These are phyloP conservation scores for Octodon degus DNA, from an alignment of 2,113 vertebrate genomes.

Conservation along the genomic window DNA sequence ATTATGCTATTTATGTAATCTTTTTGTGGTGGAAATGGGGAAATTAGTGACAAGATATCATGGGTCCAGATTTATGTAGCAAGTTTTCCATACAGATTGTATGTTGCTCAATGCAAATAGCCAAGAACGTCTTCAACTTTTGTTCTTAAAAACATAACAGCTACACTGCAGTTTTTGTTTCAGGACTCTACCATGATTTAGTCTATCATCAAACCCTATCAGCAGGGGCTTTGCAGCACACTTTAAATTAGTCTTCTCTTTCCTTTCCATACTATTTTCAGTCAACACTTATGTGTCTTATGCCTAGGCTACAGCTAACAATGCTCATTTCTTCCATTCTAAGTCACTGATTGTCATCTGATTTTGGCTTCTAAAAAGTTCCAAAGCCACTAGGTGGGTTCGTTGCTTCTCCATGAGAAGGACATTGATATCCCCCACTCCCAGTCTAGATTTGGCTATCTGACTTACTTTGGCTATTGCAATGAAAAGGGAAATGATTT, in stretches of 20 bases:
- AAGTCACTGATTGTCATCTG: not conserved
- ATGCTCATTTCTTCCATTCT: not conserved
- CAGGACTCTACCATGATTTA: not conserved
- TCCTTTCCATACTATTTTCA: not conserved
- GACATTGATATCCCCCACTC: not conserved
- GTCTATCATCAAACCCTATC: not conserved
- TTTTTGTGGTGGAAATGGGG: not conserved
- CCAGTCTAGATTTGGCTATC: not conserved
- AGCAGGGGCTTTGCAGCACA: accelerated
- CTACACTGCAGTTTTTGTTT: not conserved
- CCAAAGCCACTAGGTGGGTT: not conserved
- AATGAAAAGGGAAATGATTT: not conserved
- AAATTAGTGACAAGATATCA: not conserved
- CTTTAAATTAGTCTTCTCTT: not conserved
- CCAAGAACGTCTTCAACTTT: not conserved
- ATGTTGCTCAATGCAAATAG: not conserved
- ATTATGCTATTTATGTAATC: not conserved
- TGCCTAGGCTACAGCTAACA: not conserved
- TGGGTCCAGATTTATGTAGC: not conserved
- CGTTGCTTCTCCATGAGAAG: not conserved
- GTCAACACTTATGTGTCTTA: not conserved
- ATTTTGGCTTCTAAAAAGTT: not conserved
- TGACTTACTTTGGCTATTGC: not conserved
- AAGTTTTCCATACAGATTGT: not conserved
- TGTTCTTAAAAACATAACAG: not conserved